Conservation (phyloP, 2,888 invertebrate genomes). For the Saturnia pavonia region DNA sequence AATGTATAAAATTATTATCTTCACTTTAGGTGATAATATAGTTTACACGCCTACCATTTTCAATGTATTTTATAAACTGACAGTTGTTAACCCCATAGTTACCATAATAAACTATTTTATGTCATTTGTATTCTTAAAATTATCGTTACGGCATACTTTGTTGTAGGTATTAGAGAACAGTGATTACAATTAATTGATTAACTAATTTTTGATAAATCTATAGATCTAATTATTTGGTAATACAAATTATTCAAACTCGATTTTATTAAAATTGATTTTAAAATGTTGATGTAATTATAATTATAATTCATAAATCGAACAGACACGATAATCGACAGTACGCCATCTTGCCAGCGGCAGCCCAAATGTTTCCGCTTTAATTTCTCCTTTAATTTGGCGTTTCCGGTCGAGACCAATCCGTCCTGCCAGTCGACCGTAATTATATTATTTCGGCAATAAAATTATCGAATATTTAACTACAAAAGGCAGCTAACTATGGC, state of each 20-base stretch:
- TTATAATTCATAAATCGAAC: constrained; percentile 77
- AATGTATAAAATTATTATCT: too few species aligned
- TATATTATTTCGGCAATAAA: constrained; percentile 82
- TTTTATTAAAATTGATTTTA: constrained; percentile 17
- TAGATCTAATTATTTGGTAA: neutral
- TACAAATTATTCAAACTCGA: neutral
- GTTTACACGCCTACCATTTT: too few species aligned
- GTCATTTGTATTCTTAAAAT: too few species aligned
- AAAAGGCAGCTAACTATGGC: constrained; percentile 70
- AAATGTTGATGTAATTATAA: constrained; percentile 62
- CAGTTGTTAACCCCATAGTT: too few species aligned
- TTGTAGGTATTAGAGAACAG: too few species aligned
- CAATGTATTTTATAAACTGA: too few species aligned
- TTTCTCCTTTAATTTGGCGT: constrained; percentile 80
- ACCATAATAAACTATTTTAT: too few species aligned
- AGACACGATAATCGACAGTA: constrained; percentile 67
- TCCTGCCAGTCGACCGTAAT: constrained; percentile 78
- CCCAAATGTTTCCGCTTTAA: constrained; percentile 82
- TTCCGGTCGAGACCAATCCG: constrained; percentile 79
- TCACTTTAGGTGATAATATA: too few species aligned
- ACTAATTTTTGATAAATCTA: neutral
- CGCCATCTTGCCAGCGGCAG: constrained; percentile 81
- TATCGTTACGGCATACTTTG: too few species aligned
- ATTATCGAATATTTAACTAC: constrained; percentile 80
- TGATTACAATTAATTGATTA: too few species aligned